Percentiles rank a stretch among this genome's conserved stretches.
These are phyloP conservation scores for Alosa sapidissima DNA, from an alignment of 2,797 vertebrate genomes.

Conservation along the genomic window DNA sequence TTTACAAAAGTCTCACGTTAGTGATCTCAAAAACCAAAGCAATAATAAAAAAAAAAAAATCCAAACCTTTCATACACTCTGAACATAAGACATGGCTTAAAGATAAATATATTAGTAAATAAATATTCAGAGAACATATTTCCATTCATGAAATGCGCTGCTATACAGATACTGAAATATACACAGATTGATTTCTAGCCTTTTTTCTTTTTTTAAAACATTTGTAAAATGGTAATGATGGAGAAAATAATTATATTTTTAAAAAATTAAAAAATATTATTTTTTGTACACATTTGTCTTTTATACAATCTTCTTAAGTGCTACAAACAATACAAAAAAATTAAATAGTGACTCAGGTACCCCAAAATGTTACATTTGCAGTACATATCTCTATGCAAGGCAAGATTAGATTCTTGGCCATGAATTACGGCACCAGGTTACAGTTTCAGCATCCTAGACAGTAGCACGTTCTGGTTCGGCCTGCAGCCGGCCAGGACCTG, in stretches of 20 bases:
- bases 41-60: constrained; percentile 69
- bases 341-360: constrained; percentile 95
- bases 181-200: constrained; percentile 91
- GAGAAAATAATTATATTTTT: constrained; percentile 87
- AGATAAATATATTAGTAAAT: constrained; percentile 99
- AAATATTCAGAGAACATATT: constrained; percentile 99
- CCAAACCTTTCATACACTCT: constrained; percentile 89
- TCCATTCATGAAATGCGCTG: constrained; percentile 99
- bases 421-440: constrained; percentile 78
- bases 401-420: constrained; percentile 74
- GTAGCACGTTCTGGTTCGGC: constrained; percentile 34
- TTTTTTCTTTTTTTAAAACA: constrained; percentile 73
- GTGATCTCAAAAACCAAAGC: constrained; percentile 82
- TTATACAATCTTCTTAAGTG: constrained; percentile 96
- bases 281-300: constrained; percentile 87
- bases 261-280: constrained; percentile 84
- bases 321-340: constrained; percentile 88
- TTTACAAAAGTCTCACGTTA: constrained; percentile 95
- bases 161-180: constrained; percentile 98
- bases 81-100: constrained; percentile 99
- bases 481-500: not conserved
- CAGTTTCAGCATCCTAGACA: constrained; percentile 15
- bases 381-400: constrained; percentile 79
- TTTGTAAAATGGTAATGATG: constrained; percentile 87
- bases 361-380: constrained; percentile 79